These are phyloP conservation scores for Dendropsophus ebraccatus DNA, from an alignment of 2,113 vertebrate species.

Conservation along the genomic window DNA sequence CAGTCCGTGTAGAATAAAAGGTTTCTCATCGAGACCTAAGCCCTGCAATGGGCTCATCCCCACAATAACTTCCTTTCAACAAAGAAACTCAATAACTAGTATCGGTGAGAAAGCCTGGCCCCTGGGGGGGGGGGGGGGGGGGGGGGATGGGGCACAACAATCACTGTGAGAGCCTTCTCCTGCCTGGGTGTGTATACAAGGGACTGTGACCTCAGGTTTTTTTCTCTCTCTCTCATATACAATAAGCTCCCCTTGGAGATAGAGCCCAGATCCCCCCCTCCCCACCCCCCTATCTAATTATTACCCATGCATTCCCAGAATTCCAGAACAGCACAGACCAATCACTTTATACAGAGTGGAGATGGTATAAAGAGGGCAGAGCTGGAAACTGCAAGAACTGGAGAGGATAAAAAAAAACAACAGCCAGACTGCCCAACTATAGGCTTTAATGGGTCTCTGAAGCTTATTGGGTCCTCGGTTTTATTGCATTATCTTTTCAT, in stretches of 20 bases:
- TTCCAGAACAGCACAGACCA: constrained; percentile 31
- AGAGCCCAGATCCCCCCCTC: not conserved
- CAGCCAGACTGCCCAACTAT: not conserved
- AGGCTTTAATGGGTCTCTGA: not conserved
- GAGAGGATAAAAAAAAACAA: not conserved
- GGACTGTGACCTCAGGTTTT: constrained; percentile 35
- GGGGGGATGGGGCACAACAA: constrained; percentile 22
- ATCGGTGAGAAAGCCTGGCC: constrained; percentile 36
- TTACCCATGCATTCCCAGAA: constrained; percentile 50
- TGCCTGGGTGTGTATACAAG: constrained; percentile 37
- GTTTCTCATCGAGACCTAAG: not conserved
- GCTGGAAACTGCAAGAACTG: not conserved
- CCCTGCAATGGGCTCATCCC: not conserved
- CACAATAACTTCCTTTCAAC: constrained; percentile 20
- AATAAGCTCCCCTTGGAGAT: constrained; percentile 39
- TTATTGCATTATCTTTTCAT: constrained; percentile 32
- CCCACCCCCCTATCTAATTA: constrained; percentile 33
- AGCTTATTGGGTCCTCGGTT: constrained; percentile 2
- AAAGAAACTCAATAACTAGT: constrained; percentile 33
- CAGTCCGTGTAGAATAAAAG: not conserved
- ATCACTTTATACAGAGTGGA: not conserved
- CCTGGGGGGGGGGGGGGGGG: too few species aligned
- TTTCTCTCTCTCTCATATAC: constrained; percentile 10
- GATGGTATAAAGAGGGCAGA: constrained; percentile 20
- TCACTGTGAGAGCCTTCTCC: constrained; percentile 11